Evolutionary conservation across 2,888 invertebrate genomes (phyloP), one percentile per base, ranked within the genome.

Genomic region (Cheiracanthium punctorium): DNA sequence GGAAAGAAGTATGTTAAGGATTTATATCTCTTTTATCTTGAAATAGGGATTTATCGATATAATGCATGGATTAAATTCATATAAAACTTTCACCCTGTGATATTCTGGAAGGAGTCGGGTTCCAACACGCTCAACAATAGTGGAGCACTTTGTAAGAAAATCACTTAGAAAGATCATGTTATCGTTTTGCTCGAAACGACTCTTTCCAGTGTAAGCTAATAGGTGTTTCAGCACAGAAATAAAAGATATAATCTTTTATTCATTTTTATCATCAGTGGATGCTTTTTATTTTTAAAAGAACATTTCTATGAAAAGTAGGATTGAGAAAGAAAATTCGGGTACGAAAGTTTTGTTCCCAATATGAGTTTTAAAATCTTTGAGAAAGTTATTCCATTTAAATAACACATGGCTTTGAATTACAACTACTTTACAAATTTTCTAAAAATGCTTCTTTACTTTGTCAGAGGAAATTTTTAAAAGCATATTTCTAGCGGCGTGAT

Each of bases 121-220:
- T 58, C 58, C 24, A 58, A 58, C 58, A 58, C 58, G 58, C 14
- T 24, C 58, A 24, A 24, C 20, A 24, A 20, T 24, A 24, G 8
- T 24, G 24, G 24, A 58, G 58, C 24, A 58, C 24, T 58, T 58
- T 58, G 58, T 5, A 58, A 58, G 24, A 58, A 58, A 58, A 58
- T 58, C 58, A 58, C 58, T 58, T 58, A 58, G 58, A 58, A 24
- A 58, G 58, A 58, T 58, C 58, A 58, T 58, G 58, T 58, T 24
- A 58, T 20, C 58, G 20, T 58, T 58, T 58, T 58, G 58, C 24
- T 58, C 24, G 24, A n/a, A n/a, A n/a, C n/a, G n/a, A n/a, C n/a
- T n/a, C n/a, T 2, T 58, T 58, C 58, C 1, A 24, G 58, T 20
- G 58, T 20, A 58, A 58, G 4, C 1, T 58, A 58, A 58, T 58